phyloP scores from a whole-genome alignment of 1,140 invertebrate species.

The Archivesica marissinica region DNA sequence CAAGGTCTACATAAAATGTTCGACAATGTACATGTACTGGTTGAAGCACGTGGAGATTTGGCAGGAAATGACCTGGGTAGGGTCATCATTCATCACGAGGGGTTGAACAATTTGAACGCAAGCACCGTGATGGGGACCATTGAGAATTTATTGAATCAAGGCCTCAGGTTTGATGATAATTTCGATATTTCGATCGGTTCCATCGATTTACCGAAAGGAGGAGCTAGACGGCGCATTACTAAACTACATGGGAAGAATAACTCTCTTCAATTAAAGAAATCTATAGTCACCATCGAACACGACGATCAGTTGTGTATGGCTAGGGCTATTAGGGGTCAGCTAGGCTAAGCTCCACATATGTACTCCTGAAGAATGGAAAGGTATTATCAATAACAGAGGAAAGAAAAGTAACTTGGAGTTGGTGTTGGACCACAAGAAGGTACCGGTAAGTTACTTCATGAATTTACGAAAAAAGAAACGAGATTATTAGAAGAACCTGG shows the following conservation, averaged over 20 bases:
- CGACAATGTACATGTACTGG: conserved; percentile 8
- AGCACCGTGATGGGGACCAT: neutral
- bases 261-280: conserved; percentile 31
- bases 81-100: neutral
- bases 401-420: conserved; percentile 27
- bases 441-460: neutral
- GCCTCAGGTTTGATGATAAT: conserved; percentile 5
- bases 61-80: neutral
- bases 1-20: conserved; percentile 8
- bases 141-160: conserved; percentile 27
- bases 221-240: neutral
- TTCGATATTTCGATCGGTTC: conserved; percentile 25
- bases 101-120: neutral
- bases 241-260: too few relatives aligned
- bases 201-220: conserved; percentile 18
- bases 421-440: conserved; percentile 13
- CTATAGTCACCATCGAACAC: conserved; percentile 46
- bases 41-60: neutral
- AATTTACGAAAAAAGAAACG: neutral
- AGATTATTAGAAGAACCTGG: neutral
- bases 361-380: conserved; percentile 1
- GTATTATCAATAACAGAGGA: neutral
- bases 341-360: too few relatives aligned
- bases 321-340: too few relatives aligned
- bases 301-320: conserved; percentile 30